phyloP scores from a whole-genome alignment of 2,797 vertebrate species.

The Sylvilagus floridanus region DNA sequence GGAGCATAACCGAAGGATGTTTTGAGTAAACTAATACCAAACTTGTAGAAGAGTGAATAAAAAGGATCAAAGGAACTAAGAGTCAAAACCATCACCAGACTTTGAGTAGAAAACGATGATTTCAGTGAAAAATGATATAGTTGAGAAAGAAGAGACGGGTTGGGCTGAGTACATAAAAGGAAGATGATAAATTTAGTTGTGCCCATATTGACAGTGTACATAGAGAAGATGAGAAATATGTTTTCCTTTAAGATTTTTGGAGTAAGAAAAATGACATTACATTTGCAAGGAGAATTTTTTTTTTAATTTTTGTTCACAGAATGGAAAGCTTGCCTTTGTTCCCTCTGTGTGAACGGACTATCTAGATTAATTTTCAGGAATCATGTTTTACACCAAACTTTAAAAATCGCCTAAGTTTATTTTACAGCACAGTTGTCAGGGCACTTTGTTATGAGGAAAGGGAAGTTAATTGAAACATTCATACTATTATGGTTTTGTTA shows the following conservation, averaged over 20 bases:
- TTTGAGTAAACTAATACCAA: neutral
- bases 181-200: neutral
- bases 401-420: neutral
- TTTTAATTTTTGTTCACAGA: neutral
- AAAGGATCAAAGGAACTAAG: neutral
- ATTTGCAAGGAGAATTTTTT: neutral
- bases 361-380: neutral
- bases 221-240: neutral
- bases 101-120: neutral
- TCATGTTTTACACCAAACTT: neutral
- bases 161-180: too few species aligned
- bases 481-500: constrained; percentile 28
- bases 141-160: neutral
- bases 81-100: neutral
- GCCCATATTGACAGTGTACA: neutral
- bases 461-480: constrained; percentile 30
- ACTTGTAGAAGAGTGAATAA: neutral
- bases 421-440: constrained; percentile 24
- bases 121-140: neutral
- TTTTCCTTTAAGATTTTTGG: neutral
- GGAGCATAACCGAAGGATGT: neutral
- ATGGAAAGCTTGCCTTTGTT: neutral
- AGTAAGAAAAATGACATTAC: neutral
- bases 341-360: neutral
- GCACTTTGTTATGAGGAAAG: neutral